Percentiles rank a stretch among this genome's conserved stretches.
Conservation (phyloP, 1,140 invertebrate genomes). For the Brachionus calyciflorus region DNA sequence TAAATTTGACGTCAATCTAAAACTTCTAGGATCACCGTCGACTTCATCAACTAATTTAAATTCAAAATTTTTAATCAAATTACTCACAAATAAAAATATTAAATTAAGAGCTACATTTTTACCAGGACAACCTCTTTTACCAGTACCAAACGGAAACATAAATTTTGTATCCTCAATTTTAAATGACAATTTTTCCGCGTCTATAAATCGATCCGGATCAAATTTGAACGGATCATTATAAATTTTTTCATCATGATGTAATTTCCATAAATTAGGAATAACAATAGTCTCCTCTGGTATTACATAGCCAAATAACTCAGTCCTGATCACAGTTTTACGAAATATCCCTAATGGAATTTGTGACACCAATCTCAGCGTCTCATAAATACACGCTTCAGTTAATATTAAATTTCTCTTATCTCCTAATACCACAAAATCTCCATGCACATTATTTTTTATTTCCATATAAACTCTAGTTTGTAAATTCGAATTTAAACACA, state of each 20-base stretch:
- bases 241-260: constrained; percentile 26
- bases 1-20: not conserved
- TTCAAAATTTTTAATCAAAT: constrained; percentile 24
- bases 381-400: not conserved
- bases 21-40: not conserved
- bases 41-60: not conserved
- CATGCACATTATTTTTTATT: not conserved
- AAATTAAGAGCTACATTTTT: constrained; percentile 14
- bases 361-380: not conserved
- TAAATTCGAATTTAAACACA: not conserved
- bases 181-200: not conserved
- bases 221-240: constrained; percentile 5
- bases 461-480: not conserved
- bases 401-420: not conserved
- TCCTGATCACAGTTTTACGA: not conserved
- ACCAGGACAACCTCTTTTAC: constrained; percentile 6
- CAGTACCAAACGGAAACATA: not conserved
- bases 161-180: not conserved
- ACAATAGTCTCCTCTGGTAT: constrained; percentile 23
- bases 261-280: constrained; percentile 38
- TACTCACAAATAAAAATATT: constrained; percentile 2
- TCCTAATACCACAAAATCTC: not conserved
- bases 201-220: constrained; percentile 1
- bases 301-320: not conserved
- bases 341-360: constrained; percentile 10